Evolutionary conservation across 2,888 invertebrate species (phyloP).

Genomic region (Buathra laborator): DNA sequence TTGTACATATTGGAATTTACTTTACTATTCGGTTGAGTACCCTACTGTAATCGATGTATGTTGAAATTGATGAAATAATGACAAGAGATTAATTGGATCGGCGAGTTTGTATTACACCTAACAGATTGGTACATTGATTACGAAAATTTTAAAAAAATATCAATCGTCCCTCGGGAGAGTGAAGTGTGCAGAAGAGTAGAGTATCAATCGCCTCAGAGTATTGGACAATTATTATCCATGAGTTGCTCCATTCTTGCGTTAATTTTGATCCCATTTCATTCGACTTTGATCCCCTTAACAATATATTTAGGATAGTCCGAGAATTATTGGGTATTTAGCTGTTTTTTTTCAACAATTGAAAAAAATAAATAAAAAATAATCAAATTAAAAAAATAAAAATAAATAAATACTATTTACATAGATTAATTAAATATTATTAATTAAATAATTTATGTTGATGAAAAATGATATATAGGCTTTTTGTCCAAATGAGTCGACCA

Average conservation of each 20-base stretch:
- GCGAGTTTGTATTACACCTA: background rate
- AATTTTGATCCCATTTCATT: background rate
- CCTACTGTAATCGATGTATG: conserved; percentile 13
- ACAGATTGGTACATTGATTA: background rate
- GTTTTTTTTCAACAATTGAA: too few species aligned
- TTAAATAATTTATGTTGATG: too few species aligned
- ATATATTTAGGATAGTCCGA: background rate
- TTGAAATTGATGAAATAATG: conserved; percentile 30
- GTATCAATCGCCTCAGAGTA: background rate
- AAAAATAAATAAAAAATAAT: too few species aligned
- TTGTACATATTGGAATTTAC: conserved; percentile 21
- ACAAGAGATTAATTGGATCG: conserved; percentile 38
- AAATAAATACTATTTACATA: too few species aligned
- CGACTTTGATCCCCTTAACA: background rate
- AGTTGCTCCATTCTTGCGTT: background rate
- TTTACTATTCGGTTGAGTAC: conserved; percentile 20
- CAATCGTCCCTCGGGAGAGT: background rate
- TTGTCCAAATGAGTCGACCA: too few species aligned
- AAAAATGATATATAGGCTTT: too few species aligned
- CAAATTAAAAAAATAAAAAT: too few species aligned
- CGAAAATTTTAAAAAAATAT: background rate
- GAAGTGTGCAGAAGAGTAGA: background rate
- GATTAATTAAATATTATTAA: too few species aligned
- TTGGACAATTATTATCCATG: background rate
- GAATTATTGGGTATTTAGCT: too few species aligned